Evolutionary conservation across 2,797 vertebrate species (phyloP).

Genomic region (Pseudochirops cupreus): DNA sequence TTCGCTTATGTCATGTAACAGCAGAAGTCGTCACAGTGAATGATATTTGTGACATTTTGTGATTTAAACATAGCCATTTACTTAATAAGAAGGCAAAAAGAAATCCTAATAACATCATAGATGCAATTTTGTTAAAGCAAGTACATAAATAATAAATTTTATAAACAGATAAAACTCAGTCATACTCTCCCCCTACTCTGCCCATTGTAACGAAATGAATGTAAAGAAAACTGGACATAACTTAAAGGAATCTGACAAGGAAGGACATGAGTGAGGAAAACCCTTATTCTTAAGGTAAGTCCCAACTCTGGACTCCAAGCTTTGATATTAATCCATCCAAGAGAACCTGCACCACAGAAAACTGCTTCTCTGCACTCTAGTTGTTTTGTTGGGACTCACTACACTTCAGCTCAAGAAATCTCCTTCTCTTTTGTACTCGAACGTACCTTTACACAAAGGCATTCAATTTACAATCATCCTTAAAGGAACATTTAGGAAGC

Average conservation of each 20-base stretch:
- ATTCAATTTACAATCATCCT: neutral
- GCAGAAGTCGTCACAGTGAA: neutral
- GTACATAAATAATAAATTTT: neutral
- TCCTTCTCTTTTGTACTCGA: neutral
- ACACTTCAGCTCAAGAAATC: neutral
- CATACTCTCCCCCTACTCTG: neutral
- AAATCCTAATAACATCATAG: neutral
- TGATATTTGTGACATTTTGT: neutral
- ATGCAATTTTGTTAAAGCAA: neutral
- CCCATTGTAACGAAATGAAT: neutral
- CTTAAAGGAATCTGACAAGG: neutral
- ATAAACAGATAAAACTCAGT: neutral
- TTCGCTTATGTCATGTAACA: neutral
- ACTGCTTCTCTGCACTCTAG: neutral
- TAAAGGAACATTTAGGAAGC: neutral
- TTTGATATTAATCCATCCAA: neutral
- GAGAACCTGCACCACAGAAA: neutral
- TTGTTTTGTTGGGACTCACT: neutral
- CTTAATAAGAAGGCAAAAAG: neutral
- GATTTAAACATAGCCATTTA: neutral
- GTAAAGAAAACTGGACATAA: neutral
- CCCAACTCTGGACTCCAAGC: neutral
- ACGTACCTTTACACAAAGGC: too few species aligned
- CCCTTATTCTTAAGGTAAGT: neutral
- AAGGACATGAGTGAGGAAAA: neutral